Evolutionary conservation across 1,140 invertebrate genomes (phyloP), one percentile per base, ranked within the genome.

Genomic region (Lucilia cuprina): DNA sequence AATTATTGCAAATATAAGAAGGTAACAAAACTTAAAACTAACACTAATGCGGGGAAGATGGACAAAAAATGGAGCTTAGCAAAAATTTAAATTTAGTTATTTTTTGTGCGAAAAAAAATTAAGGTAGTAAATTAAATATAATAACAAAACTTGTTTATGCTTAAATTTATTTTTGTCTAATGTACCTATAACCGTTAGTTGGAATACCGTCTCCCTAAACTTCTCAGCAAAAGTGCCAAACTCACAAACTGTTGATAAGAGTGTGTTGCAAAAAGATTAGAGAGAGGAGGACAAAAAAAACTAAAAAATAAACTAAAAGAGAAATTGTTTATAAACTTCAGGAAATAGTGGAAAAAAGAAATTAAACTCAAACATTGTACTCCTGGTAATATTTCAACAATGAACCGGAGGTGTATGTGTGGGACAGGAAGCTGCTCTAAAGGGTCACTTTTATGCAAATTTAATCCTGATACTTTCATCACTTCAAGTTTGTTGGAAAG

Each of bases 401-500:
- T n/a, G 8, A 70, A 70, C n/a, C 19, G 60, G 50, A 14, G 10
- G 50, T 5, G 50, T 14, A 5, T 60, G 50, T 30, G 25, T 30
- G 50, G 17, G 5, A 60, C 5, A 70, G 17, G n/a, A 19, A 21
- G 60, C n/a, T 70, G 60, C 60, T 70, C 4, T 70, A 70, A 70
- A 21, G 60, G 60, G 60, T 70, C 60, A 70, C n/a, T 70, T 70
- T 70, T 70, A 70, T 70, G 60, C 60, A 70, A 70, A 70, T 70
- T 70, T 19, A 70, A 70, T 70, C 60, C 60, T 70, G 60, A 70
- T 70, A 70, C 60, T 70, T 70, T 70, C 60, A 70, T 70, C 60
- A 70, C 60, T 70, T 70, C 60, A 70, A 70, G 60, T 70, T 70
- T 70, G 60, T 70, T 70, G n/a, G 60, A 70, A 70, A 70, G 60